Evolutionary conservation across 2,888 invertebrate species (phyloP), one percentile per base, ranked within the genome.

Genomic region (Coecobrya sp.): DNA sequence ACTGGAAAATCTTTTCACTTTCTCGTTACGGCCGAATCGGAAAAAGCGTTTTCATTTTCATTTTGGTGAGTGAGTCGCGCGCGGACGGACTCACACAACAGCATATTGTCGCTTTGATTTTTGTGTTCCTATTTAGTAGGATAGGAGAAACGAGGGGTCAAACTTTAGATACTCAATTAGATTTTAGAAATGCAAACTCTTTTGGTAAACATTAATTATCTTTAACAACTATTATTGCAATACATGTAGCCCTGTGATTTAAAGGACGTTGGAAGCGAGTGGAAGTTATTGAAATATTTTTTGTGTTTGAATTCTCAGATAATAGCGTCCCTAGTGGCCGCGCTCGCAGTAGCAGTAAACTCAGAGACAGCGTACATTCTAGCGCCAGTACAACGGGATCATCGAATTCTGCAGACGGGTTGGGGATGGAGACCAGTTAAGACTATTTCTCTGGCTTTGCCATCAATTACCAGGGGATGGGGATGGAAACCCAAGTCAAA

Each of bases 1-100:
- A 90, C 93, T 93, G 92, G 92, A 90, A 93, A 93, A 89, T 93
- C 94, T 89, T 94, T 94, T 94, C 94, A 94, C 94, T 94, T 94
- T 94, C 93, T 86, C 86, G 36, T 87, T 91, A 93, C 82, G 79
- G 91, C 92, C 93, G 93, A 91, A 52, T 92, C 92, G 92, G 92
- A 92, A 85, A 88, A 88, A 91, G 81, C 68, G 79, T 88, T 84
- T 91, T 89, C 82, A 85, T 73, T 92, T 90, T 79, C 65, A 59
- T 84, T 68, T 36, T 65, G 73, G 76, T 13, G 25, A 76, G 22
- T 76, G 49, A 49, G 76, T 76, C 76, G 52, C 22, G 22, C 73
- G 76, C 45, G 36, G 2, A 45, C 49, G 25, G 59, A 87, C 70
- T 30, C 27, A 19, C 25, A 27, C 22, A 30, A 5, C 52, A 49